Evolutionary conservation across 2,113 vertebrate genomes (phyloP), one percentile per base, ranked within the genome.

Genomic region (Hyperoodon ampullatus): DNA sequence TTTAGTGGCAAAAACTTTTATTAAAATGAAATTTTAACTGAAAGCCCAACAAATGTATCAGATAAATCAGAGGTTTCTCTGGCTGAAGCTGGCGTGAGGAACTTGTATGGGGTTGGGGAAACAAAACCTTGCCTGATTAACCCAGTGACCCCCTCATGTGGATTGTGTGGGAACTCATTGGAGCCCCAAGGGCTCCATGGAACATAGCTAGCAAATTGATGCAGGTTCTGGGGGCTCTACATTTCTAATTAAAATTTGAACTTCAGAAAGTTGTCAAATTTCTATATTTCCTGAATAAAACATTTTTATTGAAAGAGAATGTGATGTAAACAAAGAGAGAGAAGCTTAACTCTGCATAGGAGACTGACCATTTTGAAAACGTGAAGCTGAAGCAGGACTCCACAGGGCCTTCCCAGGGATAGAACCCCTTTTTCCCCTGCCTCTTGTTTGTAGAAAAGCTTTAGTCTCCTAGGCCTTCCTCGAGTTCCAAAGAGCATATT

Each of bases 61-160:
- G 23, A n/a, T 80, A 61, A 61, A 61, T 11, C 65, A 13, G 14
- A 75, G 72, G 19, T 93, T 47, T 65, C 33, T 42, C 50, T 81
- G 58, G 12, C 53, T 90, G 18, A 97, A 58, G 6, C 9, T 72
- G 19, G 19, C 80, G 2, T 72, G 65, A 80, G 30, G 60, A 68
- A 6, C 35, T 33, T 83, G 7, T 88, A 33, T 89, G 28, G 30
- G 44, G 9, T 30, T 4, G 7, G 8, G 26, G 15, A 50, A 55
- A 8, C 2, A 81, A 94, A 77, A 10, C 10, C 2, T n/a, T 50
- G 3, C 8, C 11, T 66, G 0, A 3, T 42, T 50, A 14, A 6
- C 24, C 33, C 21, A 10, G 47, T 50, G 0, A 11, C 5, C 2
- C 2, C 2, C 28, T 23, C 33, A 1, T 2, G 8, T 39, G 12